Base-by-base conservation (phyloP, 2,113 vertebrate genomes). In the Corydoras maculifer region DNA sequence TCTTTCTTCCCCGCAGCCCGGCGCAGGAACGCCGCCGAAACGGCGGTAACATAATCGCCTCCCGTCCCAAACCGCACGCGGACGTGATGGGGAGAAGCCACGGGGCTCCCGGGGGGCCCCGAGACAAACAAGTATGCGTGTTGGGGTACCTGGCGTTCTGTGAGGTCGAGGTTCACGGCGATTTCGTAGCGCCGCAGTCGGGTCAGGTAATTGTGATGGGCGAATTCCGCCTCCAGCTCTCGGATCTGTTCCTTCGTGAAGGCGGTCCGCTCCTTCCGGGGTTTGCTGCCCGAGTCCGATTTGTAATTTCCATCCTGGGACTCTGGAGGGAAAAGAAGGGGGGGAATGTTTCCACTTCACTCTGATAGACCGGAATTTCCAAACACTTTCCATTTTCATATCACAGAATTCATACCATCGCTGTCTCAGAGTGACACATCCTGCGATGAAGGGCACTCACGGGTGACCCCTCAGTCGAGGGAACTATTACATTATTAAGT, bases 221-320 rank as follows among this genome's bases (percentile, higher is more conserved):
- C 95, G 73, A 99, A 99, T 85, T 99, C 97, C 13, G 97, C 94
- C 88, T 99, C 97, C 82, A 99, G 88, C 84, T 99, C 97, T 84
- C 96, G 90, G 83, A 99, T 98, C 82, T 99, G 97, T 76, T 99
- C 97, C 86, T 99, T 99, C 82, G 97, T 99, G 86, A 99, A 99
- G 14, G 97, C 97, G 75, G 97, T 99, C 77, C 97, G 87, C 91
- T 98, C 96, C 87, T 99, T 99, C 80, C 97, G 92, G 78, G 97
- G 95, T 84, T 99, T 99, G 87, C 93, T 97, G 86, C 92, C 96
- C 81, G 96, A 90, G 76, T 97, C 96, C 77, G 94, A 93, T 85
- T 98, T 98, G 84, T 94, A 96, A 87, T 93, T 97, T 88, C 95
- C 94, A 73, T 99, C 95, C 80, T 96, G 94, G 76, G 94, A 96